These are phyloP conservation scores for Calliphora vomitoria DNA, from an alignment of 2,888 invertebrate genomes.

Conservation along the genomic window DNA sequence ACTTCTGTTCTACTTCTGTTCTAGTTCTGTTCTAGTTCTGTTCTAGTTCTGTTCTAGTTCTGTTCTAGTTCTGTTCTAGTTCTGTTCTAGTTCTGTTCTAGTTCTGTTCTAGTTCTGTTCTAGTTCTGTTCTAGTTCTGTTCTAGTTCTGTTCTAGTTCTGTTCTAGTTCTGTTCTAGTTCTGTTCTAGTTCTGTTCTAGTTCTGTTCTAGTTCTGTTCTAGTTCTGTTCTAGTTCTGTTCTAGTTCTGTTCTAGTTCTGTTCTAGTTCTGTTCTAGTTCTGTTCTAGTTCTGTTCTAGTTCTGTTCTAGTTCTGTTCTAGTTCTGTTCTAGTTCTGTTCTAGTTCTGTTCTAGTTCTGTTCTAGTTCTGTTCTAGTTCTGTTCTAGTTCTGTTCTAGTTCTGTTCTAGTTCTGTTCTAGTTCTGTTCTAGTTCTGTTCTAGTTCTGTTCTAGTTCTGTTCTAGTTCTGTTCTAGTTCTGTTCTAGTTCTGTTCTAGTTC, in stretches of 20 bases:
- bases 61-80: neutral
- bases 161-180: neutral
- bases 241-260: neutral
- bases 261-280: neutral
- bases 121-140: neutral
- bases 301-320: neutral
- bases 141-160: neutral
- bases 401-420: neutral
- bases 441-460: neutral
- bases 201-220: neutral
- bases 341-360: neutral
- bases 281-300: neutral
- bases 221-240: neutral
- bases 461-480: neutral
- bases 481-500: neutral
- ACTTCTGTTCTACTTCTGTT: neutral
- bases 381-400: neutral
- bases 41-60: neutral
- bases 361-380: neutral
- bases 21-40: neutral
- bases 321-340: neutral
- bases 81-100: too few relatives aligned
- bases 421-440: neutral
- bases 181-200: neutral
- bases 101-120: too few relatives aligned